These are phyloP conservation scores for Percopsis transmontana DNA, from an alignment of 2,113 vertebrate genomes.

Conservation along the genomic window DNA sequence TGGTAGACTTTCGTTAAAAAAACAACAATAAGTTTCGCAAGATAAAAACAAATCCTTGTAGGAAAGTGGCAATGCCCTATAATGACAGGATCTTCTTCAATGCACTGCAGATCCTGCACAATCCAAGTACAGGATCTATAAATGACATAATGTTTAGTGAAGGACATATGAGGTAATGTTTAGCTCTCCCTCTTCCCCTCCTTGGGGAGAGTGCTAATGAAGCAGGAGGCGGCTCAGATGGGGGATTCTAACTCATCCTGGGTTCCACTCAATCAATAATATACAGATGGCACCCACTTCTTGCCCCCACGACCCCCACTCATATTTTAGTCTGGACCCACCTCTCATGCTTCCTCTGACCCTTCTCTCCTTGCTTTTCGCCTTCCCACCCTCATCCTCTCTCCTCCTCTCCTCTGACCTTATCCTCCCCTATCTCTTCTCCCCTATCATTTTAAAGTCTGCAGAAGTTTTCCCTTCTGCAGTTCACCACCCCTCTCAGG, in stretches of 20 bases:
- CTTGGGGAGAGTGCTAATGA: slow-evolving; percentile 63
- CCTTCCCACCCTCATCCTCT: neutral
- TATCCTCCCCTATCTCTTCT: neutral
- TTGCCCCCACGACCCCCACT: slow-evolving; percentile 17
- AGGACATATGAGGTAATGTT: slow-evolving; percentile 40
- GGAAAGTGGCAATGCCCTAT: too few relatives aligned
- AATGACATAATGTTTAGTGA: slow-evolving; percentile 41
- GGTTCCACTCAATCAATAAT: slow-evolving; percentile 65
- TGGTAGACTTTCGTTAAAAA: too few relatives aligned
- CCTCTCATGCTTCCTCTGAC: neutral
- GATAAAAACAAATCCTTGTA: too few relatives aligned
- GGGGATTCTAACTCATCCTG: slow-evolving; percentile 43
- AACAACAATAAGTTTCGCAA: too few relatives aligned
- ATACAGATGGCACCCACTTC: slow-evolving; percentile 39
- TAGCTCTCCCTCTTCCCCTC: slow-evolving; percentile 22
- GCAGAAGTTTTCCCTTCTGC: slow-evolving; percentile 17
- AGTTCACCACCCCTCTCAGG: neutral
- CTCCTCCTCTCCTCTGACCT: neutral
- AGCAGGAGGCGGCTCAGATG: slow-evolving; percentile 62
- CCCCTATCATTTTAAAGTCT: slow-evolving; percentile 26
- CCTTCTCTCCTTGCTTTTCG: neutral
- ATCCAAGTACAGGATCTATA: neutral
- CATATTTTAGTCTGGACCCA: slow-evolving; percentile 18
- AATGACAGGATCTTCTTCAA: too few relatives aligned
- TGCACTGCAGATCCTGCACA: too few relatives aligned